Evolutionary conservation across 2,113 vertebrate species (phyloP), one percentile per base, ranked within the genome.

Genomic region (Gorsachius goisagi): DNA sequence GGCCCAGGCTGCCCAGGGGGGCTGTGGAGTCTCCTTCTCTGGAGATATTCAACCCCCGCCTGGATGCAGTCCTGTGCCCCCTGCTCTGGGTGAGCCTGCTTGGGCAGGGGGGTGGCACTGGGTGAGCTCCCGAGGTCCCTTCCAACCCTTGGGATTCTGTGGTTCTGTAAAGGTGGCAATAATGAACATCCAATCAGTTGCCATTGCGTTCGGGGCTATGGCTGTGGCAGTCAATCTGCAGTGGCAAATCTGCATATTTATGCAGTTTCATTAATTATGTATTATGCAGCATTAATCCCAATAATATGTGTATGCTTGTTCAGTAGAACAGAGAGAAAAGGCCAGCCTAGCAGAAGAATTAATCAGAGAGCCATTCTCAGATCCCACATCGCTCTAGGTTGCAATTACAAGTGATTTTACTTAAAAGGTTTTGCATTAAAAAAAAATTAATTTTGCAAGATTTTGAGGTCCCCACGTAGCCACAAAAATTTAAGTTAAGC

Each of bases 231-330:
- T 96, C 97, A 89, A 95, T 96, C 83, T 85, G 96, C 97, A 93
- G 94, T 95, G 94, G 97, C 96, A 90, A 96, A 98, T 98, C 97
- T 98, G 97, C 97, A 98, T 98, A 97, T 98, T 98, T 96, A 98
- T 97, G 96, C 69, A 6, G 90, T 90, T 80, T 92, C 95, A 96
- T 97, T 97, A 97, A 97, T 98, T 97, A 97, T 97, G 97, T 94
- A 97, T 94, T 90, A 94, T 64, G 93, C 74, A 56, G 89, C 91
- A 95, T 96, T 95, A 93, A 95, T 94, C 91, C 95, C 95, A 93
- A 78, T 96, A 91, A 96, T 92, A 89, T 75, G 97, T 97, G 55
- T 80, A 93, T 18, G 95, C 86, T 86, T 94, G 55, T 53, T 64
- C 94, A 82, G 94, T 72, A 87, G 94, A 93, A 84, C 72, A 72